Evolutionary conservation across 2,797 vertebrate species (phyloP), one percentile per base, ranked within the genome.

Genomic region (Acropternis orthonyx): DNA sequence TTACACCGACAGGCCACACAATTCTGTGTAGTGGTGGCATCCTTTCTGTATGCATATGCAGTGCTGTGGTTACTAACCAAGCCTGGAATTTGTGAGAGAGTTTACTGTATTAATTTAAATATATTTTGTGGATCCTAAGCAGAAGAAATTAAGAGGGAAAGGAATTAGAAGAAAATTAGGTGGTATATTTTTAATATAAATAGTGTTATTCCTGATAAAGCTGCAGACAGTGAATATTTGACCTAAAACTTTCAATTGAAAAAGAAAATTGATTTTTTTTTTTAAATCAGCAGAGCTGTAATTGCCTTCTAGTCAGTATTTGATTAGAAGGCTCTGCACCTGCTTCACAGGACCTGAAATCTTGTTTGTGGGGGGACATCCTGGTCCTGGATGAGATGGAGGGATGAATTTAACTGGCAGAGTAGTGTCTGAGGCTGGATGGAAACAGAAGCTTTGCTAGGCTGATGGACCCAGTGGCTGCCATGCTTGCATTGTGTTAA

Each of bases 401-500:
- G 27, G 28, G 59, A 28, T 27, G 32, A 65, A 24, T 55, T 43
- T 43, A 65, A 43, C 1, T 21, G 28, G 20, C 1, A 6, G 32
- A 37, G 6, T 16, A 21, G 17, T 26, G 46, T 26, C 27, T 18
- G 54, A 41, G 26, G 9, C 28, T 10, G 9, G 27, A 43, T 23
- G 32, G 43, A 27, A 69, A 21, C 32, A 73, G 26, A 44, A 55
- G 36, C 0, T 20, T 54, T 18, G 2, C 12, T 18, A 22, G 54
- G 28, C 23, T 69, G 58, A 18, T 8, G 26, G 51, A 37, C 41
- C 22, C 0, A 0, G 34, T 1, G 16, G 8, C 41, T 89, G 46
- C 51, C 2, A 1, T 11, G 24, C 58, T 39, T 26, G 49, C 0
- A 0, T 21, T 37, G 23, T 46, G 71, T 79, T 1, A 3, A 49